Evolutionary conservation across 2,113 vertebrate species (phyloP).

Genomic region (Semicossyphus pulcher): DNA sequence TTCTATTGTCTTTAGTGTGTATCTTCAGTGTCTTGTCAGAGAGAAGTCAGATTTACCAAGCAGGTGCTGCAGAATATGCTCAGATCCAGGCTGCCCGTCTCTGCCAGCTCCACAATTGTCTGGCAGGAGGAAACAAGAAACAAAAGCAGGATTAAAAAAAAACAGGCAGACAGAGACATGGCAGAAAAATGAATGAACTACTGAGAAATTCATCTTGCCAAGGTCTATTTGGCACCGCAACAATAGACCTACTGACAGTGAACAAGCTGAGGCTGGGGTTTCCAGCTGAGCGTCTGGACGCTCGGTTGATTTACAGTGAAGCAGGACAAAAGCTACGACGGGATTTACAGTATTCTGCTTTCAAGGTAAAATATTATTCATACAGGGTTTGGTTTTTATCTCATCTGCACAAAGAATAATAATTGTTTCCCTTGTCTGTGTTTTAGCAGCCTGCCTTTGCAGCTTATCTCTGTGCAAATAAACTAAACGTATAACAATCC

Average conservation of each 20-base stretch:
- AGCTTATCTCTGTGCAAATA: slow-evolving; percentile 6
- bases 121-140: slow-evolving; percentile 61
- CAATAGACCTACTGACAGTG: slow-evolving; percentile 21
- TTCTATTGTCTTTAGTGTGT: background rate
- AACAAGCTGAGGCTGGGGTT: background rate
- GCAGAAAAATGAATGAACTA: slow-evolving; percentile 7
- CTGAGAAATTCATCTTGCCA: background rate
- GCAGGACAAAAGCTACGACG: background rate
- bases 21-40: background rate
- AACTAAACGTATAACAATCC: background rate
- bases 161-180: background rate
- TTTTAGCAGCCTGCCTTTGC: background rate
- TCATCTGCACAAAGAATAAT: background rate
- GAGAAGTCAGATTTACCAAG: slow-evolving; percentile 87
- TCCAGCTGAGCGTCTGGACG: slow-evolving; percentile 17
- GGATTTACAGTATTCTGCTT: background rate
- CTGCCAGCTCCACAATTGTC: slow-evolving; percentile 99
- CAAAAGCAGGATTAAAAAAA: slow-evolving; percentile 1
- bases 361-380: background rate
- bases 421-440: background rate
- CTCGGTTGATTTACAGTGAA: background rate
- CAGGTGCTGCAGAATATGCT: slow-evolving; percentile 99
- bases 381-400: background rate
- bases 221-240: slow-evolving; percentile 21
- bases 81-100: slow-evolving; percentile 96